A percentile compares a stretch with the other conserved stretches of the same genome.
phyloP scores from a whole-genome alignment of 2,888 invertebrate genomes.

The Marasmarcha lunaedactyla region DNA sequence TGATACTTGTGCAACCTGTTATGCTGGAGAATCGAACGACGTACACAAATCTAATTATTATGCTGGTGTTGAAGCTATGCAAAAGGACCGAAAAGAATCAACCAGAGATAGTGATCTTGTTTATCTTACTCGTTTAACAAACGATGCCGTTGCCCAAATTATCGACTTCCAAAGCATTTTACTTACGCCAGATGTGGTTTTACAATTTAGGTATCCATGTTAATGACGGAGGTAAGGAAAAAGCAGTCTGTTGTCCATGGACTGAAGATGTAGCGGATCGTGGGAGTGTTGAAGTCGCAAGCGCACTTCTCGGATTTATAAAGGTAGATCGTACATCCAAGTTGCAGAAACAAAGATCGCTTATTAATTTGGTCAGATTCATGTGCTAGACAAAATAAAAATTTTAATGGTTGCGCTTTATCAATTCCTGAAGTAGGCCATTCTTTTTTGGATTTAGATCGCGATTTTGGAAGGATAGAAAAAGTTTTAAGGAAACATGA shows the following conservation, averaged over 20 bases:
- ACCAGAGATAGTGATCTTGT: neutral
- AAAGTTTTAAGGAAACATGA: conserved; percentile 23
- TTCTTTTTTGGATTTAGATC: conserved; percentile 25
- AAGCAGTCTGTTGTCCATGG: conserved; percentile 14
- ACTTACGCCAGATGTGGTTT: neutral
- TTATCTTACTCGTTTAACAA: conserved; percentile 5
- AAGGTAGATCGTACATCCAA: conserved; percentile 9
- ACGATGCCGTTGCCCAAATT: conserved; percentile 8
- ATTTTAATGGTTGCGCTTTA: conserved; percentile 12
- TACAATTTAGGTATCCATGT: conserved; percentile 13
- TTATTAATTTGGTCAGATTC: conserved; percentile 16
- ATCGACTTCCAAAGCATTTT: conserved; percentile 6
- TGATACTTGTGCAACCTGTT: conserved; percentile 13
- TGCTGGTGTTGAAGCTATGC: conserved; percentile 15
- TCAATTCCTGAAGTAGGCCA: conserved; percentile 25
- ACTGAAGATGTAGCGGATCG: conserved; percentile 12
- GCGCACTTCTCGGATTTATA: conserved; percentile 11
- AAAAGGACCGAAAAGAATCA: conserved; percentile 10
- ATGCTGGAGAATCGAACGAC: conserved; percentile 15
- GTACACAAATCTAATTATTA: conserved; percentile 13
- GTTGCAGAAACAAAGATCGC: conserved; percentile 5
- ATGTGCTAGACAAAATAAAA: conserved; percentile 16
- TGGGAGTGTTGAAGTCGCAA: conserved; percentile 8
- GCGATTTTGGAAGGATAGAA: conserved; percentile 27
- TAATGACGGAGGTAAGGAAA: conserved; percentile 12